These are phyloP conservation scores for Crocidura indochinensis DNA, from an alignment of 2,797 vertebrate genomes.

Conservation along the genomic window DNA sequence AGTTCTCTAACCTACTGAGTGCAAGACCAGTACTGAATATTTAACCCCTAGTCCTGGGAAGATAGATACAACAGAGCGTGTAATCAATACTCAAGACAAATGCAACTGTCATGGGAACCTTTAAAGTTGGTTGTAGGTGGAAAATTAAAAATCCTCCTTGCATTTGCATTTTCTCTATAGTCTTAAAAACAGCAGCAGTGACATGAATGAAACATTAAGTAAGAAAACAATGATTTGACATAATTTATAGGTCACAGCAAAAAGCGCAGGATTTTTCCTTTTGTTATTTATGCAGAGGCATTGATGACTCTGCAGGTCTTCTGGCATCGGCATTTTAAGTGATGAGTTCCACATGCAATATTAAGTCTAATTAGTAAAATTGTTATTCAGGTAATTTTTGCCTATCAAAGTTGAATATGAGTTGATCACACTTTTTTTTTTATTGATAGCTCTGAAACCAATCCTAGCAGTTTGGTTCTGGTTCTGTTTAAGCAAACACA, in stretches of 20 bases:
- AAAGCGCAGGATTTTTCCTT: constrained; percentile 62
- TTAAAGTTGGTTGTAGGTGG: constrained; percentile 81
- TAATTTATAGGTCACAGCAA: constrained; percentile 76
- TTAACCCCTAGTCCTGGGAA: neutral
- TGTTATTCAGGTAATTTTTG: constrained; percentile 71
- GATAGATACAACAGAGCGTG: neutral
- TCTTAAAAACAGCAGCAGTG: constrained; percentile 83
- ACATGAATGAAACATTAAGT: constrained; percentile 86
- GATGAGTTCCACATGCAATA: constrained; percentile 50
- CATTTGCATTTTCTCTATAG: constrained; percentile 78
- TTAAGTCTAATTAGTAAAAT: constrained; percentile 70
- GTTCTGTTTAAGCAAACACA: constrained; percentile 4
- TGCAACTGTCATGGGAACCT: constrained; percentile 73
- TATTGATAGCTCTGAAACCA: neutral
- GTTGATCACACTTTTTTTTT: neutral
- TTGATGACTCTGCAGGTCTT: constrained; percentile 55
- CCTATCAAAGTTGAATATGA: constrained; percentile 72
- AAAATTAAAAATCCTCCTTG: constrained; percentile 78
- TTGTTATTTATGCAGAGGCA: constrained; percentile 61
- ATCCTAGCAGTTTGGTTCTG: neutral
- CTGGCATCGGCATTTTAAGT: constrained; percentile 69
- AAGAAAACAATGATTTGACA: constrained; percentile 81
- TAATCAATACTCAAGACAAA: constrained; percentile 83
- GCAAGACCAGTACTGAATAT: constrained; percentile 62
- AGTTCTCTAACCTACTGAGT: constrained; percentile 62